Conservation (phyloP, 2,113 vertebrate species). For the Syngnathus floridae region DNA sequence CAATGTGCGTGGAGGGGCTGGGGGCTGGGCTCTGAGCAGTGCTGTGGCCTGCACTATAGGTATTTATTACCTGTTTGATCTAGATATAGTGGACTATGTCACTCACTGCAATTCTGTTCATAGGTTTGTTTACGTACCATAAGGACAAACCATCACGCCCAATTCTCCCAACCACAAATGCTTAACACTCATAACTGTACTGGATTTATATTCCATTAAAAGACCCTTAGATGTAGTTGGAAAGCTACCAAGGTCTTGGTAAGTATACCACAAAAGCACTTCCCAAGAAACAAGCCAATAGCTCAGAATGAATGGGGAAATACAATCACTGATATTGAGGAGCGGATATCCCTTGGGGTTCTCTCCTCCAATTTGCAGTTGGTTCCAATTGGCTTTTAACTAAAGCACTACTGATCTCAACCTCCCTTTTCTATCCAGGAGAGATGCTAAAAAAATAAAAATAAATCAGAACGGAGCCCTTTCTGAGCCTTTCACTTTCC, state of each 20-base stretch:
- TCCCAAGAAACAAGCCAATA: slow-evolving; percentile 13
- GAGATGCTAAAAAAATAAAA: neutral
- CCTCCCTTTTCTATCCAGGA: slow-evolving; percentile 6
- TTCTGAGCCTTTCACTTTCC: slow-evolving; percentile 86
- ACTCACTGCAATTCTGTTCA: slow-evolving; percentile 24
- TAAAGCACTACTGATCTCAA: slow-evolving; percentile 23
- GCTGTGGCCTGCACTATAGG: slow-evolving; percentile 7
- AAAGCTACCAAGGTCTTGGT: slow-evolving; percentile 19
- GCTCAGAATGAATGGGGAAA: slow-evolving; percentile 7
- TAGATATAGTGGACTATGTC: neutral
- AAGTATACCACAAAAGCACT: slow-evolving; percentile 25
- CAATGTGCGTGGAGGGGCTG: slow-evolving; percentile 37
- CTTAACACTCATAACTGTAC: slow-evolving; percentile 52
- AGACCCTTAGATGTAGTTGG: slow-evolving; percentile 1
- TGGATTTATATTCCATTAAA: slow-evolving; percentile 52
- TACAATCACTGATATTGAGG: slow-evolving; percentile 16
- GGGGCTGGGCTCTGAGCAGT: slow-evolving; percentile 10
- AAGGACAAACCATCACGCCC: slow-evolving; percentile 22
- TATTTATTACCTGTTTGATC: slow-evolving; percentile 1
- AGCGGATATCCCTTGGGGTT: neutral
- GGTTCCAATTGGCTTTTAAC: slow-evolving; percentile 43
- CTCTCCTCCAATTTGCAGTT: slow-evolving; percentile 28
- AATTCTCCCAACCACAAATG: slow-evolving; percentile 41
- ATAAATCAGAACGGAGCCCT: slow-evolving; percentile 73
- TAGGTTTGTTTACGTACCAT: slow-evolving; percentile 18